Conservation (phyloP, 2,888 invertebrate genomes). For the Charanyca ferruginea region DNA sequence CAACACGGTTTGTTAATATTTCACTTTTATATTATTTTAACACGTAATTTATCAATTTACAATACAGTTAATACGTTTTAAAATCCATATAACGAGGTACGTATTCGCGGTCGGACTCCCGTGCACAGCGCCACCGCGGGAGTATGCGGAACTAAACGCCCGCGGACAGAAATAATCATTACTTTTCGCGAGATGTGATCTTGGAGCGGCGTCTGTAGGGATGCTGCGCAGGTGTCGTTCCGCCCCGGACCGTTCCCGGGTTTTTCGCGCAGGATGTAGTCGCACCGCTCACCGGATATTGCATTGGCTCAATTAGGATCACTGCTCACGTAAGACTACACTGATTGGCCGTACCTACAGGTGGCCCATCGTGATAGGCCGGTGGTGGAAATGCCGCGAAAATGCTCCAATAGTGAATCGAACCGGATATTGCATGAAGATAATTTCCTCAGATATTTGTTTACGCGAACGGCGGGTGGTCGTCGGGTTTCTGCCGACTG, state of each 20-base stretch:
- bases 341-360: conserved; percentile 75
- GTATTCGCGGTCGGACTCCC: conserved; percentile 80
- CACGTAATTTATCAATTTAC: conserved; percentile 80
- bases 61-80: conserved; percentile 84
- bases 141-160: conserved; percentile 85
- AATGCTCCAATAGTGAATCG: conserved; percentile 76
- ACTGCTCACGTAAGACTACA: conserved; percentile 72
- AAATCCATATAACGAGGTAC: conserved; percentile 81
- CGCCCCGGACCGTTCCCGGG: conserved; percentile 85
- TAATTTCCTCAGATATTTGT: conserved; percentile 89
- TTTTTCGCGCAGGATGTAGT: conserved; percentile 87
- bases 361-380: conserved; percentile 74
- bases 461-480: conserved; percentile 82
- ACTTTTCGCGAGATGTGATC: conserved; percentile 91
- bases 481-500: conserved; percentile 75
- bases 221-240: conserved; percentile 87
- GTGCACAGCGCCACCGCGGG: conserved; percentile 85
- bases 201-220: conserved; percentile 82
- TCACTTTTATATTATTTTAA: conserved; percentile 65
- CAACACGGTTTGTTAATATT: conserved; percentile 48
- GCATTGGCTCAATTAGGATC: conserved; percentile 84
- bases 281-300: conserved; percentile 81
- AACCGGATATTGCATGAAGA: conserved; percentile 86
- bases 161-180: conserved; percentile 91
- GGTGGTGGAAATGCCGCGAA: conserved; percentile 78